A percentile compares a stretch with the other conserved stretches of the same genome.
These are phyloP conservation scores for Dolichomitus sp. DNA, from an alignment of 2,888 invertebrate genomes.

Conservation along the genomic window DNA sequence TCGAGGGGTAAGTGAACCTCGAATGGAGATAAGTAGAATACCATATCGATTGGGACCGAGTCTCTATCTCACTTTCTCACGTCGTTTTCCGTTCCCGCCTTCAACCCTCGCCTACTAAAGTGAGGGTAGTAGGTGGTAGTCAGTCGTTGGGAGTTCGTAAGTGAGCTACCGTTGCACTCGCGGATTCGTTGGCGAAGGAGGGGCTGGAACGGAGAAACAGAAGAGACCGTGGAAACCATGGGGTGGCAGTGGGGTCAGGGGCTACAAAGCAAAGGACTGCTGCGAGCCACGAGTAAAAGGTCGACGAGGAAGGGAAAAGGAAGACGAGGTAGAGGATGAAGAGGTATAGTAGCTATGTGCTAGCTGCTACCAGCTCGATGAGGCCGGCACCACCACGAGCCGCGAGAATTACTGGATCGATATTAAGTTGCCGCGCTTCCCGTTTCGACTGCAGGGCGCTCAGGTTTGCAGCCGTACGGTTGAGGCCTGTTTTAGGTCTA, in stretches of 20 bases:
- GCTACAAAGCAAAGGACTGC: constrained; percentile 43
- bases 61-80: constrained; percentile 60
- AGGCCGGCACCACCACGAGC: constrained; percentile 57
- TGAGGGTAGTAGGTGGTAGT: constrained; percentile 53
- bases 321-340: constrained; percentile 68
- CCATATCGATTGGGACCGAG: constrained; percentile 84
- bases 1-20: constrained; percentile 74
- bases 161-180: constrained; percentile 77
- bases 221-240: constrained; percentile 47
- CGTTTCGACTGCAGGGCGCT: constrained; percentile 82
- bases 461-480: constrained; percentile 68
- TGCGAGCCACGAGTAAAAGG: constrained; percentile 56
- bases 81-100: constrained; percentile 35
- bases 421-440: constrained; percentile 85
- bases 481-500: constrained; percentile 1
- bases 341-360: constrained; percentile 71
- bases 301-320: constrained; percentile 52
- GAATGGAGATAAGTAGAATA: constrained; percentile 84
- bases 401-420: constrained; percentile 84
- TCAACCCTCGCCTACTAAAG: constrained; percentile 22
- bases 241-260: constrained; percentile 33
- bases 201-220: constrained; percentile 62
- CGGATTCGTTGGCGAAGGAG: constrained; percentile 50
- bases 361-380: constrained; percentile 51
- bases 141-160: constrained; percentile 77